These are phyloP conservation scores for Pediacus dermestoides DNA, from an alignment of 2,888 invertebrate species.

Conservation along the genomic window DNA sequence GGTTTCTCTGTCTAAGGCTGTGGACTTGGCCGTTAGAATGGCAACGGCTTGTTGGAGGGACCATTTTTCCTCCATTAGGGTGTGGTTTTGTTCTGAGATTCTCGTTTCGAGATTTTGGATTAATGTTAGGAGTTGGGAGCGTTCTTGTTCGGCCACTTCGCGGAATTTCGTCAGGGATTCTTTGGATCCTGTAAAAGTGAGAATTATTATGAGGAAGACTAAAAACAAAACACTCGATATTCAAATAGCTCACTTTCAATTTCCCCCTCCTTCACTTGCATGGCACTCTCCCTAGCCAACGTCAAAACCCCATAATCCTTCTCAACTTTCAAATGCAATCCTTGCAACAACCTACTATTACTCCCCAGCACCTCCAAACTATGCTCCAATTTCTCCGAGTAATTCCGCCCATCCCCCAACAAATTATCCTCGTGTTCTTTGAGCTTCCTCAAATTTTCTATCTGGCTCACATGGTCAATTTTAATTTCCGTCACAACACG, in stretches of 20 bases:
- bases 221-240: too few relatives aligned
- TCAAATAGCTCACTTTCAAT: slow-evolving; percentile 49
- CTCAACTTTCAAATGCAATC: slow-evolving; percentile 53
- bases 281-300: slow-evolving; percentile 50
- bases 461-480: slow-evolving; percentile 52
- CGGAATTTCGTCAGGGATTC: slow-evolving; percentile 56
- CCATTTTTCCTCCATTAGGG: slow-evolving; percentile 46
- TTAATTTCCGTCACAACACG: slow-evolving; percentile 54
- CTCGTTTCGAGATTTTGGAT: slow-evolving; percentile 57
- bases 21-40: slow-evolving; percentile 58
- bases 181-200: slow-evolving; percentile 52
- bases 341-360: slow-evolving; percentile 51
- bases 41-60: slow-evolving; percentile 58
- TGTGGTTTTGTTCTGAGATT: slow-evolving; percentile 57
- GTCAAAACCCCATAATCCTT: slow-evolving; percentile 50
- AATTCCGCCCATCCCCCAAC: slow-evolving; percentile 52
- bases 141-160: slow-evolving; percentile 56
- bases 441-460: slow-evolving; percentile 59
- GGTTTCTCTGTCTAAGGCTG: slow-evolving; percentile 60
- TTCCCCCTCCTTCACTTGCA: slow-evolving; percentile 56
- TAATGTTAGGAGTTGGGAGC: slow-evolving; percentile 53
- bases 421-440: slow-evolving; percentile 54
- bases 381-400: slow-evolving; percentile 53
- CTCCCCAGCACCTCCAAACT: slow-evolving; percentile 52
- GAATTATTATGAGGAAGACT: too few relatives aligned